A percentile compares a stretch with the other conserved stretches of the same genome.
Conservation (phyloP, 1,140 invertebrate genomes). For the Ylistrum balloti region DNA sequence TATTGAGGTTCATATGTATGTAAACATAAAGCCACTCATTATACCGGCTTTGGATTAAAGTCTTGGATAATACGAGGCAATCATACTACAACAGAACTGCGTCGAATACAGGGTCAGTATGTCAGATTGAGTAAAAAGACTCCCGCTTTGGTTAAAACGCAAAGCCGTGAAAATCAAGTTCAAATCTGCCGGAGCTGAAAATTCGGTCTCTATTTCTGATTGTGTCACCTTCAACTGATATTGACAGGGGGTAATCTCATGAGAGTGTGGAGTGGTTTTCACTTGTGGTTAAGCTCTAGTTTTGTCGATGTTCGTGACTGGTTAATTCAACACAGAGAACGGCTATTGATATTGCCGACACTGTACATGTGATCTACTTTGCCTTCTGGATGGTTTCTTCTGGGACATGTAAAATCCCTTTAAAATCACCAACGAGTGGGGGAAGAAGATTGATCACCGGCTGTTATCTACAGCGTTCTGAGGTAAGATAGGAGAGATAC, state of each 20-base stretch:
- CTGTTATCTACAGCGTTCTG: background rate
- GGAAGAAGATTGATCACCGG: background rate
- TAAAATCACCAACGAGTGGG: background rate
- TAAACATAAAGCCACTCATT: background rate
- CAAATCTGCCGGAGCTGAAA: background rate
- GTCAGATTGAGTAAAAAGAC: background rate
- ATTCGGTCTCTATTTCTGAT: background rate
- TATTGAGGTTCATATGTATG: background rate
- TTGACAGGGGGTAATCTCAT: background rate
- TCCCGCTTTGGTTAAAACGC: background rate
- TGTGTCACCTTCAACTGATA: background rate
- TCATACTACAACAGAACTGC: background rate
- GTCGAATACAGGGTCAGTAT: background rate
- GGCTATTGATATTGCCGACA: too few species aligned
- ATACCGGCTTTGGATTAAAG: background rate
- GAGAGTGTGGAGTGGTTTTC: background rate
- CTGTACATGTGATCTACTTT: too few species aligned
- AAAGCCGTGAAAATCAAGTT: constrained; percentile 22
- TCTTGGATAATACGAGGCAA: background rate
- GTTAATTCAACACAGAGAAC: background rate
- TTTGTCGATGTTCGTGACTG: background rate
- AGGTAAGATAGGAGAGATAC: background rate
- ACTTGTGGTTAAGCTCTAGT: background rate
- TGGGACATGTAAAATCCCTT: background rate
- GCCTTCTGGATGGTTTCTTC: too few species aligned